Conservation (phyloP, 2,113 vertebrate species). For the Myodes glareolus region DNA sequence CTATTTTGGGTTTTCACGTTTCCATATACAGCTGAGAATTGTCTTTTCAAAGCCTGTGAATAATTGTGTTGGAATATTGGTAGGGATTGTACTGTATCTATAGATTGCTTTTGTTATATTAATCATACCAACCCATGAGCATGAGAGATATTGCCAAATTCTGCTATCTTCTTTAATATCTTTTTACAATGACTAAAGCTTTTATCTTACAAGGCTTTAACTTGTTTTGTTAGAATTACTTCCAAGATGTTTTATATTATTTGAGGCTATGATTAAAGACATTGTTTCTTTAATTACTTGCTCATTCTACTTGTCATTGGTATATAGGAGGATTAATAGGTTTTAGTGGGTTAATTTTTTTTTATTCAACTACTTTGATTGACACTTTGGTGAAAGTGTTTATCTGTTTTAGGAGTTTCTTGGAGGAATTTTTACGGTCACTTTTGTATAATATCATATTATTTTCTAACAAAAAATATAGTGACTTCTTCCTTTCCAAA, state of each 20-base stretch:
- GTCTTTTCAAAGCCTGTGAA: no score
- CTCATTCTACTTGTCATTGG: background rate
- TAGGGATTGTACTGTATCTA: no score
- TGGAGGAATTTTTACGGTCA: background rate
- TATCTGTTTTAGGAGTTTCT: background rate
- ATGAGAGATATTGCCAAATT: no score
- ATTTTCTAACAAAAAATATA: background rate
- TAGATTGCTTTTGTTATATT: no score
- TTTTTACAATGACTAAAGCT: no score
- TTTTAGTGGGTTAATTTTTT: background rate
- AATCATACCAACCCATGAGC: no score
- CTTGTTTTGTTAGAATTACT: background rate
- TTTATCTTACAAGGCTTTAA: background rate
- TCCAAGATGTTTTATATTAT: background rate
- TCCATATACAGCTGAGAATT: no score
- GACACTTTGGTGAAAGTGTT: background rate
- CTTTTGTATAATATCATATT: background rate
- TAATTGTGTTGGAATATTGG: no score
- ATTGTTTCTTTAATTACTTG: background rate
- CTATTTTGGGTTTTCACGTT: no score
- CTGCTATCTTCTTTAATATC: no score
- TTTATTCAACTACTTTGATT: background rate
- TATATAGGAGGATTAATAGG: background rate
- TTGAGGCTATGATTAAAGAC: background rate
- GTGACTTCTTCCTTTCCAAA: background rate